phyloP scores from a whole-genome alignment of 2,113 vertebrate species.

The Zosterops borbonicus region DNA sequence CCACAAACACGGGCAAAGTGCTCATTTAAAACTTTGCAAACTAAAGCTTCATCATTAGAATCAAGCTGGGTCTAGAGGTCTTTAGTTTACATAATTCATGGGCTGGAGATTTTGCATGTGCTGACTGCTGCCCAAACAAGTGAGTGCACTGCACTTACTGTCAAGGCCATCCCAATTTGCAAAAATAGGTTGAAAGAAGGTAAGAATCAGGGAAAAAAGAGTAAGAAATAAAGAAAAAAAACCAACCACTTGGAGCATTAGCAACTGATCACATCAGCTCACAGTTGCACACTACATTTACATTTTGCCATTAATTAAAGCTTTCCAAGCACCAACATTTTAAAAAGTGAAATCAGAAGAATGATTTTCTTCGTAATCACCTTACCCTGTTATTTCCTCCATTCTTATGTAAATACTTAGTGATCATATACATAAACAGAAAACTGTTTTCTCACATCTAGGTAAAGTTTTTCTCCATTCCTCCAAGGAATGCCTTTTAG shows the following conservation, averaged over 20 bases:
- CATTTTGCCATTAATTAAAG: neutral
- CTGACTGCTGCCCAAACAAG: constrained; percentile 38
- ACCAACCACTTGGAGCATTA: neutral
- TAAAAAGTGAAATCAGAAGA: neutral
- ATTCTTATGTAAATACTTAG: neutral
- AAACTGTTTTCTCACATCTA: neutral
- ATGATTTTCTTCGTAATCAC: neutral
- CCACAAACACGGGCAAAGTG: neutral
- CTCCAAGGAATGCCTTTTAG: neutral
- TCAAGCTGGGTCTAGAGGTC: neutral
- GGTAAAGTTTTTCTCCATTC: neutral
- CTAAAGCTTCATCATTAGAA: neutral
- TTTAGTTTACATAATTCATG: constrained; percentile 39
- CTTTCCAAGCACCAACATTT: neutral
- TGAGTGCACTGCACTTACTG: neutral
- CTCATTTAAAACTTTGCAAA: constrained; percentile 1
- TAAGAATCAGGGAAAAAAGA: neutral
- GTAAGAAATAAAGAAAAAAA: too few species aligned
- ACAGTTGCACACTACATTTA: neutral
- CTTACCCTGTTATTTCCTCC: neutral
- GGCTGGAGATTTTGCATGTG: neutral
- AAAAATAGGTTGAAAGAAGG: neutral
- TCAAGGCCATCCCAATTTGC: neutral
- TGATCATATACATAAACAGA: neutral
- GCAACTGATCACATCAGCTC: neutral